Base-by-base conservation (phyloP, 2,888 invertebrate genomes). In the Torymus tubicola region DNA sequence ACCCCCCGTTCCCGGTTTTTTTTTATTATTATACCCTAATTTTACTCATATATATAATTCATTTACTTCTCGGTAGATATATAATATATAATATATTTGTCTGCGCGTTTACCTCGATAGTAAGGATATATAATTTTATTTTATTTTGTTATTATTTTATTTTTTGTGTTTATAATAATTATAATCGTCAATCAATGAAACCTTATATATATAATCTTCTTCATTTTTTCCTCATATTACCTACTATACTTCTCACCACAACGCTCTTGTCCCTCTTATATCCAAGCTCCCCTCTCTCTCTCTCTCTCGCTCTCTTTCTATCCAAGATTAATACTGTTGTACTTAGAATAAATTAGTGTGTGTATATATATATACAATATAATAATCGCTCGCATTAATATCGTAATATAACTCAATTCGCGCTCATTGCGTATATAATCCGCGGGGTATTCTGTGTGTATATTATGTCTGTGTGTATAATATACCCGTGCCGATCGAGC, bases 301-400 rank as follows among this genome's bases (percentile, higher is more conserved):
- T 52, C 58, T 31, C 60, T 74, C 57, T n/a, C 63, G 31, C 58
- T 31, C 60, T 74, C 57, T n/a, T 57, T 81, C 85, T 84, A 85
- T 84, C 86, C 85, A 85, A 83, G 86, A 86, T 86, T 88, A 89
- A 88, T 89, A 89, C 88, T 88, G 88, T 86, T 86, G 85, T 84
- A 86, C 86, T 87, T 85, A 86, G 83, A 86, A 87, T 88, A 87
- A 88, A 87, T 86, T 86, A 78, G 83, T 85, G 82, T 85, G 82
- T 84, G 2, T 21, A 83, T 83, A 83, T 81, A 21, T 21, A 83
- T 83, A 83, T 81, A 76, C 78, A 74, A 78, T 78, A 78, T 81
- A 78, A 78, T 81, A 81, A 78, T 70, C 73, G 73, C 68, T 72
- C 57, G 24, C 52, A 61, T 57, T 53, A 55, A 50, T 70, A 13